Percentiles rank a stretch among this genome's conserved stretches.
Conservation (phyloP, 2,888 invertebrate species). For the Coremacera marginata region DNA sequence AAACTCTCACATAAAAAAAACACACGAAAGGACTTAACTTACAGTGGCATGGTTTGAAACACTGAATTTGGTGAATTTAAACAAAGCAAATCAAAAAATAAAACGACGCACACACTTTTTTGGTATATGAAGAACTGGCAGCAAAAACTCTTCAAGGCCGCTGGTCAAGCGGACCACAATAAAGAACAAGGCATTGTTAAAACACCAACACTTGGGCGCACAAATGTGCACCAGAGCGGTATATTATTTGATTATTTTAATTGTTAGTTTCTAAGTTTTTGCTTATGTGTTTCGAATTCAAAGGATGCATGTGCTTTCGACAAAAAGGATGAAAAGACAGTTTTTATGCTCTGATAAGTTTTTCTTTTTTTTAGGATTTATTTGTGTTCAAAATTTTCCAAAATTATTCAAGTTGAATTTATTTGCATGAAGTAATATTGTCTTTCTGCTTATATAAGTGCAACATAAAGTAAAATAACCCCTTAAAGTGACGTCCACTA, state of each 20-base stretch:
- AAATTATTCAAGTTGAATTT: too few relatives aligned
- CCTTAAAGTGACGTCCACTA: too few relatives aligned
- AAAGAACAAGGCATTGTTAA: constrained; percentile 46
- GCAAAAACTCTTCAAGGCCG: constrained; percentile 8
- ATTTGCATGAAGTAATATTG: too few relatives aligned
- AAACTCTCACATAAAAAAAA: not conserved
- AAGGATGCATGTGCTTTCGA: not conserved
- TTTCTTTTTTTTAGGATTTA: not conserved
- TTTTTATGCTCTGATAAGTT: not conserved
- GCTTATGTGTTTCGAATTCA: not conserved
- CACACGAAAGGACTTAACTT: not conserved
- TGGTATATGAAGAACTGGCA: not conserved
- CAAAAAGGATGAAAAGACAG: not conserved
- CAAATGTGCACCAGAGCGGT: constrained; percentile 15
- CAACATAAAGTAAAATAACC: too few relatives aligned
- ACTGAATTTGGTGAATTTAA: too few relatives aligned
- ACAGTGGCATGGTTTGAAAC: too few relatives aligned
- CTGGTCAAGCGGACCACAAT: constrained; percentile 44
- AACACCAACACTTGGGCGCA: constrained; percentile 49
- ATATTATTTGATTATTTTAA: constrained; percentile 11
- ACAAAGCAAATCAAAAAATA: not conserved
- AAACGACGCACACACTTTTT: not conserved
- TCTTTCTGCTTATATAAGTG: too few relatives aligned
- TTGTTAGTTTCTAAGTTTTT: not conserved
- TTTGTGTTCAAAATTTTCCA: not conserved